phyloP scores from a whole-genome alignment of 2,113 vertebrate genomes.

The Aegithalos caudatus region DNA sequence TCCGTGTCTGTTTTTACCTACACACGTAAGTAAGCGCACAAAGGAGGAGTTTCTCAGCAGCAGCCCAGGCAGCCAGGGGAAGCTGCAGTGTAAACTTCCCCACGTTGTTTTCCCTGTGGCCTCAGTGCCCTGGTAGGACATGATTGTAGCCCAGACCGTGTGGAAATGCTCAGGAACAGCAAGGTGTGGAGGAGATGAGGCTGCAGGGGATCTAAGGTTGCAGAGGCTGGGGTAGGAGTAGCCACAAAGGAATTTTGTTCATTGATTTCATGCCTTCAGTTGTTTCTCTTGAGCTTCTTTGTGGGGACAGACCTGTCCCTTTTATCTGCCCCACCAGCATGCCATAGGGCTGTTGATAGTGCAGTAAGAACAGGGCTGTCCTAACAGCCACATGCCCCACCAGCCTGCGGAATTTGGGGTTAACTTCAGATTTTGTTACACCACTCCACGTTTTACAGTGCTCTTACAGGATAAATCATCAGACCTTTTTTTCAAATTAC shows the following conservation, averaged over 20 bases:
- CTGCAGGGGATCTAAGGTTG: neutral
- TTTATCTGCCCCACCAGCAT: neutral
- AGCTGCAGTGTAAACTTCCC: conserved; percentile 25
- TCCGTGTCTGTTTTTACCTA: neutral
- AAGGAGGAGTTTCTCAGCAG: neutral
- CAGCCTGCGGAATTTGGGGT: neutral
- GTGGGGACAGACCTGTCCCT: neutral
- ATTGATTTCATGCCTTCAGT: neutral
- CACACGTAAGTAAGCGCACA: neutral
- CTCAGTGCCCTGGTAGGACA: neutral
- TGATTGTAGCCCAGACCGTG: accelerated
- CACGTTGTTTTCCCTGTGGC: neutral
- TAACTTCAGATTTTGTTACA: neutral
- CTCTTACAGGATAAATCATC: neutral
- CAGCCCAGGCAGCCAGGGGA: neutral
- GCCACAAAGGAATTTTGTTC: neutral
- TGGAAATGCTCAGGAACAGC: neutral
- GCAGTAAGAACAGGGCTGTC: neutral
- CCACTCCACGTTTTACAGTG: neutral
- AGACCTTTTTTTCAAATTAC: neutral
- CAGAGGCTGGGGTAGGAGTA: neutral
- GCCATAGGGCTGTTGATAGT: neutral
- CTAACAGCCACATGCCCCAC: too few species aligned
- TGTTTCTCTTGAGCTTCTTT: neutral
- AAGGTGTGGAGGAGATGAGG: neutral